Evolutionary conservation across 2,888 invertebrate species (phyloP).

Genomic region (Pristionchus japonicus): DNA sequence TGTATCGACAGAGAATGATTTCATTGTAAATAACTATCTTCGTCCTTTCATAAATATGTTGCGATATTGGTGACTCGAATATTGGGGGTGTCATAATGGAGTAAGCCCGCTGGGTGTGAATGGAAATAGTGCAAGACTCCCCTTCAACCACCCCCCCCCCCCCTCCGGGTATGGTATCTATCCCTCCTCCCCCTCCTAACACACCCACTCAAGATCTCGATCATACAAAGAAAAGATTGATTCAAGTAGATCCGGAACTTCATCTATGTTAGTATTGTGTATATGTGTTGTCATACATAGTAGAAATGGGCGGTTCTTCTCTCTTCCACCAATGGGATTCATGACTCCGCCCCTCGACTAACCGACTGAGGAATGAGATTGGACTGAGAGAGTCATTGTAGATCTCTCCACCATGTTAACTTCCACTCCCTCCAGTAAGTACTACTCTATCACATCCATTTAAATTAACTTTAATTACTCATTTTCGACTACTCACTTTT

Average conservation of each 20-base stretch:
- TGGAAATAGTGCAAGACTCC: background rate
- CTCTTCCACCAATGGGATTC: background rate
- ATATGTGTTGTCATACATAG: slow-evolving; percentile 7
- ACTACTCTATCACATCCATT: background rate
- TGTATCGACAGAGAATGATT: background rate
- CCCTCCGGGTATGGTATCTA: background rate
- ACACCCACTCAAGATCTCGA: slow-evolving; percentile 17
- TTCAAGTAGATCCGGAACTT: background rate
- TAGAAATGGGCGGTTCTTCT: background rate
- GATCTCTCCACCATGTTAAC: slow-evolving; percentile 6
- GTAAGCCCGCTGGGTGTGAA: background rate
- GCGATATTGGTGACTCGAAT: slow-evolving; percentile 33
- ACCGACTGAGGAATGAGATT: slow-evolving; percentile 41
- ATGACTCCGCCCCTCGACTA: slow-evolving; percentile 37
- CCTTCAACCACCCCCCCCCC: background rate
- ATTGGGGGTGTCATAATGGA: slow-evolving; percentile 12
- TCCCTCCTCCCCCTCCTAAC: background rate
- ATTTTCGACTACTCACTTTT: background rate
- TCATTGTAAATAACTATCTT: slow-evolving; percentile 9
- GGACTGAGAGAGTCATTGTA: slow-evolving; percentile 28
- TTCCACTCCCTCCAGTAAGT: slow-evolving; percentile 36
- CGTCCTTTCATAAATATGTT: background rate
- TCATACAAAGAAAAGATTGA: slow-evolving; percentile 11
- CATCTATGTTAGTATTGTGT: slow-evolving; percentile 31
- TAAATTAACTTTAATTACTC: background rate